phyloP scores from a whole-genome alignment of 2,113 vertebrate genomes.

The Syngnathus scovelli region DNA sequence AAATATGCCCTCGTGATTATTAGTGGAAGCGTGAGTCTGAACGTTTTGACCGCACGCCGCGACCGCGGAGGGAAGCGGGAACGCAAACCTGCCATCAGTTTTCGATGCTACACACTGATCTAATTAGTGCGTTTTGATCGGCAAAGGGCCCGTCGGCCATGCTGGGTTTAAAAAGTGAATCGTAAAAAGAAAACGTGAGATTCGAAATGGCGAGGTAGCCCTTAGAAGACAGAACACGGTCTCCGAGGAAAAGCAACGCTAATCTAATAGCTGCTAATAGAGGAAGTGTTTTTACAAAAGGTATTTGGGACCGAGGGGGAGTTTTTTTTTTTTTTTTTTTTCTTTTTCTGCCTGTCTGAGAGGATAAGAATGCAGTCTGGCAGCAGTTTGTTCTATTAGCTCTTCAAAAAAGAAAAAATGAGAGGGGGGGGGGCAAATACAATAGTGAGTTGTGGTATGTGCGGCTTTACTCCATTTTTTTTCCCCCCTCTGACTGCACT shows the following conservation, averaged over 20 bases:
- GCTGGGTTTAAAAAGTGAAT: background rate
- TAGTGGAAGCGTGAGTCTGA: slow-evolving; percentile 57
- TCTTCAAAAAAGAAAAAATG: slow-evolving; percentile 36
- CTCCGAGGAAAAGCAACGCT: background rate
- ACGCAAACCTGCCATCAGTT: slow-evolving; percentile 24
- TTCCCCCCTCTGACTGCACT: slow-evolving; percentile 6
- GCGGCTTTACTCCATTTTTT: slow-evolving; percentile 11
- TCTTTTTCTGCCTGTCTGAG: slow-evolving; percentile 37
- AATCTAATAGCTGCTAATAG: slow-evolving; percentile 8
- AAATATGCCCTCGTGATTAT: slow-evolving; percentile 53
- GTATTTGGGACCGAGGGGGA: slow-evolving; percentile 38
- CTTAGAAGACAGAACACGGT: background rate
- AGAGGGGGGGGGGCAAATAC: slow-evolving; percentile 17
- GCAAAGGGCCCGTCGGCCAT: background rate
- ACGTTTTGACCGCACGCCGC: slow-evolving; percentile 50
- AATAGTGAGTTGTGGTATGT: slow-evolving; percentile 62
- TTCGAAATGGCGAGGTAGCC: background rate
- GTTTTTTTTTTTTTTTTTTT: slow-evolving; percentile 48
- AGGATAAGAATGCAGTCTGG: slow-evolving; percentile 54
- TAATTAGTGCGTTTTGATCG: slow-evolving; percentile 13
- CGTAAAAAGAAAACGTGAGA: background rate
- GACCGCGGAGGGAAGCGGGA: slow-evolving; percentile 30
- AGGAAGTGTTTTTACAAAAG: background rate
- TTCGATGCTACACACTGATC: slow-evolving; percentile 13
- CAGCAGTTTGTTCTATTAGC: slow-evolving; percentile 47